Percentiles rank a stretch among this genome's conserved stretches.
These are phyloP conservation scores for Tachina grossa DNA, from an alignment of 2,888 invertebrate genomes.

Conservation along the genomic window DNA sequence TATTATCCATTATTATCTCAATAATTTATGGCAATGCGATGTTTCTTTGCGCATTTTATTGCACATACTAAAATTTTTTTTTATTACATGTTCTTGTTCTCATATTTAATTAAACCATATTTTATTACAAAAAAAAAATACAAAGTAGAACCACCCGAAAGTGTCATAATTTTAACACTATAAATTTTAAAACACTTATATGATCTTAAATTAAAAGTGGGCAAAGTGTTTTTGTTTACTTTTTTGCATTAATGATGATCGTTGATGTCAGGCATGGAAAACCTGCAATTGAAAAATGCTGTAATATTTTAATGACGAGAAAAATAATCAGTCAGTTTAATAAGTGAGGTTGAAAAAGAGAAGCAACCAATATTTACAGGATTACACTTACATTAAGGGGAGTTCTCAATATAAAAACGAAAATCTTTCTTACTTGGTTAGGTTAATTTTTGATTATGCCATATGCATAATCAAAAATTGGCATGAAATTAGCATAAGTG, in stretches of 20 bases:
- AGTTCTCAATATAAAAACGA: no score
- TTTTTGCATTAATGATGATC: neutral
- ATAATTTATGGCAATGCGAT: conserved; percentile 20
- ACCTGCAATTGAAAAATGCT: neutral
- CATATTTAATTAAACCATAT: conserved; percentile 5
- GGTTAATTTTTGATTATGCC: no score
- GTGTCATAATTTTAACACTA: conserved; percentile 39
- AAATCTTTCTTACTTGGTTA: no score
- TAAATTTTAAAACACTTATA: conserved; percentile 43
- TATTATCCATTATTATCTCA: conserved; percentile 33
- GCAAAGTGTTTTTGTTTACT: conserved; percentile 41
- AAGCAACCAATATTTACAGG: no score
- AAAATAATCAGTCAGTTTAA: no score
- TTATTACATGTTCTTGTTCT: conserved; percentile 25
- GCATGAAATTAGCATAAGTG: no score
- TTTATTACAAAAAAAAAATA: conserved; percentile 13
- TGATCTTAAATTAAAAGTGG: conserved; percentile 36
- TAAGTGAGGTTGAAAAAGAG: no score
- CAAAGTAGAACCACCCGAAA: conserved; percentile 40
- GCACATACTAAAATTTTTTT: neutral
- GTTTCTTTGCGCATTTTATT: no score
- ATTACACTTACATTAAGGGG: no score
- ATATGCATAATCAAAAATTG: no score
- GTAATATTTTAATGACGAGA: no score
- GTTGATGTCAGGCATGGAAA: neutral